A percentile compares a stretch with the other conserved stretches of the same genome.
Conservation (phyloP, 2,888 invertebrate genomes). For the Apodemia mormo region DNA sequence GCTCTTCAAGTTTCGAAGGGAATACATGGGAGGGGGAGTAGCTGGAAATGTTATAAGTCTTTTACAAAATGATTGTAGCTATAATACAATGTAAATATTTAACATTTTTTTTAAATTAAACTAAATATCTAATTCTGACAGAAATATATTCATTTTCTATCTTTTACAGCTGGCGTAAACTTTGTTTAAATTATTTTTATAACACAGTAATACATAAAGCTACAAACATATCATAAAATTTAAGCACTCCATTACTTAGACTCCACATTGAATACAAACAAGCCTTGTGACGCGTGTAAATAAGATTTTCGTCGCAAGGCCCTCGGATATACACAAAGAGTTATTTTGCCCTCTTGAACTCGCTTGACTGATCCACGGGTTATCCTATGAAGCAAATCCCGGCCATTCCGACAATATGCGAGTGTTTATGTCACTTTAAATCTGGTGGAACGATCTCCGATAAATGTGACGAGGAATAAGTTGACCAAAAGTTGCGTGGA, state of each 20-base stretch:
- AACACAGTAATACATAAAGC: not conserved
- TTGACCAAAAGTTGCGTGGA: not conserved
- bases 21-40: no score
- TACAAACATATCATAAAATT: not conserved
- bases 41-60: no score
- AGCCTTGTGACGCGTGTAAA: constrained; percentile 51
- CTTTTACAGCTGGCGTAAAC: no score
- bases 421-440: constrained; percentile 29
- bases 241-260: not conserved
- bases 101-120: no score
- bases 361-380: constrained; percentile 59
- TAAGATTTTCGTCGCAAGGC: constrained; percentile 56
- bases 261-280: constrained; percentile 47
- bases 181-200: no score
- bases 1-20: no score
- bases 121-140: no score
- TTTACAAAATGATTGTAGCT: no score
- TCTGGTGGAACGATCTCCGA: constrained; percentile 26
- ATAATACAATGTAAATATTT: no score
- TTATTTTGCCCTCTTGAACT: constrained; percentile 54
- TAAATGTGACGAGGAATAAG: constrained; percentile 13
- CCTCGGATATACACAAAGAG: constrained; percentile 60
- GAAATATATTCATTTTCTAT: no score
- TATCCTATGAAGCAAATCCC: constrained; percentile 44
- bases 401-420: constrained; percentile 19